These are phyloP conservation scores for Scolopax bukidnonensis DNA, from an alignment of 2,797 vertebrate species.

Conservation along the genomic window DNA sequence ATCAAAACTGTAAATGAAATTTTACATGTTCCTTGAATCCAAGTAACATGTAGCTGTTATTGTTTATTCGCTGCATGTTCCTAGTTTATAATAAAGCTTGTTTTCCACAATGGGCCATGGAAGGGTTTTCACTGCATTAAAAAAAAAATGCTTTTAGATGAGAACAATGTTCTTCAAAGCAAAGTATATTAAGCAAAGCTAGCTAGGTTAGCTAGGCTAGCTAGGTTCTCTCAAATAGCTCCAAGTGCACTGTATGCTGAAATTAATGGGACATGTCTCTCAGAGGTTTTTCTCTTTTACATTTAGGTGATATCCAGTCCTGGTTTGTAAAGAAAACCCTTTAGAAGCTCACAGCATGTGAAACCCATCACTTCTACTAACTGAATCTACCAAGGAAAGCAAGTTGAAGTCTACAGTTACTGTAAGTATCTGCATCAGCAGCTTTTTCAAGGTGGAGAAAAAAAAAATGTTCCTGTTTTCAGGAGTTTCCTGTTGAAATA, in stretches of 20 bases:
- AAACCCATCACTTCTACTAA: neutral
- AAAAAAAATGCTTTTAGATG: neutral
- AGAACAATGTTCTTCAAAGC: neutral
- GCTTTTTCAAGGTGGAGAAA: neutral
- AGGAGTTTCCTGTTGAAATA: neutral
- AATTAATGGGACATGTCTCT: neutral
- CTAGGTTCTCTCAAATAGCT: neutral
- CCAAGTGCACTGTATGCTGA: neutral
- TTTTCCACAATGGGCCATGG: neutral
- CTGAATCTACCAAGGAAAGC: neutral
- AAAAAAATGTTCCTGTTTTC: neutral
- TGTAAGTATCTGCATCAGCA: conserved; percentile 14
- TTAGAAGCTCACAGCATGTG: neutral
- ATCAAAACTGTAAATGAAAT: neutral
- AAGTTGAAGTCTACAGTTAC: neutral
- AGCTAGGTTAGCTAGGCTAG: neutral
- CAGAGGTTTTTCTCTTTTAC: neutral
- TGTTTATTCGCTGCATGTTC: neutral
- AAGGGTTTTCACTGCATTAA: neutral
- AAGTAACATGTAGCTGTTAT: neutral
- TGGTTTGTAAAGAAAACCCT: neutral
- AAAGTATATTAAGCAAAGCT: neutral
- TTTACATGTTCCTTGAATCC: neutral
- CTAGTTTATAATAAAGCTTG: neutral
- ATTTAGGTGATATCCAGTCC: neutral